Evolutionary conservation across 2,888 invertebrate genomes (phyloP), one percentile per base, ranked within the genome.

Genomic region (Orthonevra nobilis): DNA sequence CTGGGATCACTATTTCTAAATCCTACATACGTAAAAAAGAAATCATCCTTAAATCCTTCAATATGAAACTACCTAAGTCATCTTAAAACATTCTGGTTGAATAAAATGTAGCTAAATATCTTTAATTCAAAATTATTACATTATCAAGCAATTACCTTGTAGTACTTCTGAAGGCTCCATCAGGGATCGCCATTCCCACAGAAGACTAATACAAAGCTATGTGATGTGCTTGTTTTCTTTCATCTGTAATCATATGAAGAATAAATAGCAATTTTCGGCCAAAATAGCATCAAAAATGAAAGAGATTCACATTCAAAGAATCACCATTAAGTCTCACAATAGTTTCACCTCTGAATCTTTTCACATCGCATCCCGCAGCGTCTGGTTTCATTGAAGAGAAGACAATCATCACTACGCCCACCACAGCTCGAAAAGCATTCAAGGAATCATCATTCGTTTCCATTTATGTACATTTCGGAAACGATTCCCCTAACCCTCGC

Each of bases 311-410:
- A 44, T 44, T 52, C 17, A 34, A 32, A 0, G 9, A 28, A 56
- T 20, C 56, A 17, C 56, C 36, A 68, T 68, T 58, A 68, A 30
- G 56, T 40, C 68, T 58, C 30, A 56, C 56, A 68, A 44, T 34
- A 32, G 44, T 12, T 19, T 50, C 32, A 17, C n/a, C 54, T 32
- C 42, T 9, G 56, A 48, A 32, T 48, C 56, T 48, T 30, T 20
- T 30, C 56, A 40, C 28, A 23, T 9, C 20, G 63, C 32, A 50
- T 40, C 40, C 32, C 15, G 20, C n/a, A 4, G 20, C 42, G 17
- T 20, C n/a, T n/a, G 4, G 1, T 10, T 10, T 4, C n/a, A 4
- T 28, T 17, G 15, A 17, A n/a, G n/a, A 15, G n/a, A n/a, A n/a
- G n/a, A n/a, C n/a, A n/a, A n/a, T n/a, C n/a, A n/a, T n/a, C 26